phyloP scores from a whole-genome alignment of 2,113 vertebrate genomes.

The Craseonycteris thonglongyai region DNA sequence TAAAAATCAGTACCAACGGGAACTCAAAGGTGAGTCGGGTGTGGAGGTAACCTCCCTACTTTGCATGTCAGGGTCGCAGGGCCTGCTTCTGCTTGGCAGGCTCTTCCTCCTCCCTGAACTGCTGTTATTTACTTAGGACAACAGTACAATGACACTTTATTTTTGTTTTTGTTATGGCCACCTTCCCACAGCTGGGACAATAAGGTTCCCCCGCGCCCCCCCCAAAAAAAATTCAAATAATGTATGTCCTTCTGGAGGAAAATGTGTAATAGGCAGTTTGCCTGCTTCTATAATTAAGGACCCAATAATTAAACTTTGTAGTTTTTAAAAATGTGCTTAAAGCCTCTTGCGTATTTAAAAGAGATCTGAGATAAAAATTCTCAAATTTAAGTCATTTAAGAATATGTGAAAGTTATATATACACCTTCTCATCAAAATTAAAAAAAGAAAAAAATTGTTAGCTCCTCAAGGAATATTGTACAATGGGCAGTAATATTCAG shows the following conservation, averaged over 20 bases:
- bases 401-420: background rate
- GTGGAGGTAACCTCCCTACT: background rate
- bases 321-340: background rate
- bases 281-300: background rate
- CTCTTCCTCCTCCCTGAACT: background rate
- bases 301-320: background rate
- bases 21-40: constrained; percentile 80
- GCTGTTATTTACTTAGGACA: background rate
- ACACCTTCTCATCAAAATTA: background rate
- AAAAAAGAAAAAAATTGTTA: too few relatives aligned
- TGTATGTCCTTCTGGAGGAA: background rate
- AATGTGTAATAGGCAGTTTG: background rate
- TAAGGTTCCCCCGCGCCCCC: too few relatives aligned
- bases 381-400: background rate
- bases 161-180: background rate
- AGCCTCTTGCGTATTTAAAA: background rate
- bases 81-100: background rate
- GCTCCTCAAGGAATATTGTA: background rate
- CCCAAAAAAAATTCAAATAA: background rate
- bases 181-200: background rate
- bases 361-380: background rate
- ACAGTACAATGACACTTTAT: background rate
- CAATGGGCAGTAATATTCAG: background rate
- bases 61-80: background rate
- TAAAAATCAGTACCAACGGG: constrained; percentile 87